Base-by-base conservation (phyloP, 2,888 invertebrate genomes). In the Cephus nigrinus region DNA sequence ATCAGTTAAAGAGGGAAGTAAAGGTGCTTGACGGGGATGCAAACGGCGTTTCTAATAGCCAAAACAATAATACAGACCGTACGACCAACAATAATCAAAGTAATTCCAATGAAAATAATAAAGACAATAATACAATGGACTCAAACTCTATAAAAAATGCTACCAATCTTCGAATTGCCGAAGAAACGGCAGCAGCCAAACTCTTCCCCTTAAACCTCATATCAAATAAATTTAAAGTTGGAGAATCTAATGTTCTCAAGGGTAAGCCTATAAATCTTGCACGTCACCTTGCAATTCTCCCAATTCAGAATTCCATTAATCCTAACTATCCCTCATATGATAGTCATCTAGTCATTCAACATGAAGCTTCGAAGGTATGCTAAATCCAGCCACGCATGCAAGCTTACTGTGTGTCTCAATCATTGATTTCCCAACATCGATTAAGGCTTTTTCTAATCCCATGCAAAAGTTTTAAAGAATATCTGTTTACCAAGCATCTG, bases 1-100 rank as follows among this genome's bases (percentile, higher is more conserved):
- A 91, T 77, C 91, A 92, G 82, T 85, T 93, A 1, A 88, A 92
- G 82, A 86, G 90, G 71, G 92, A 93, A 78, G 76, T 83, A 23
- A 86, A 92, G 4, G 92, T 36, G 72, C n/a, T 90, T 89, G 55
- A 90, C 84, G 69, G 32, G 69, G 73, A 11, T 12, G 78, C 31
- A 73, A 69, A 78, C 23, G 79, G 80, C 9, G 23, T 23, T 55
- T 55, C 55, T 23, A 74, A 80, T 15, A 78, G 78, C 9, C 73
- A 75, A n/a, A 78, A 34, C n/a, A 75, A 73, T 32, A 78, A 77
- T 73, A 78, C 79, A 30, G 76, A 80, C 78, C 80, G 68, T 73
- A 76, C 34, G 76, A 79, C 76, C 12, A 69, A 80, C 69, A 79
- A 75, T 1, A 73, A 79, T 11, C 30, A 74, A 30, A 74, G 75